A percentile compares a stretch with the other conserved stretches of the same genome.
Evolutionary conservation across 2,888 invertebrate species (phyloP).

Genomic region (Acholoe squamosa): DNA sequence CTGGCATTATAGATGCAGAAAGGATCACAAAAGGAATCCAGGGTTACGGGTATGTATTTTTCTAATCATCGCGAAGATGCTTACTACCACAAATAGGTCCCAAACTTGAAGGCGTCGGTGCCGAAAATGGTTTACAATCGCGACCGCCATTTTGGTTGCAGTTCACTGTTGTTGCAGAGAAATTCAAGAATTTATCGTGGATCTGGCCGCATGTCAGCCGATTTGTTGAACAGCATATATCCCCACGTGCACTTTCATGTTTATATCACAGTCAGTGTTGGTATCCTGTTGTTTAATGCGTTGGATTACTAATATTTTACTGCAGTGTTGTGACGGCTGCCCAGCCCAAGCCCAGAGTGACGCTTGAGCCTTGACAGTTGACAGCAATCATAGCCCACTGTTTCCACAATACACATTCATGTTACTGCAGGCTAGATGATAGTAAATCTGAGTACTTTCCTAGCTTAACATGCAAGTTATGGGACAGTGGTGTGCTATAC

Average conservation of each 20-base stretch:
- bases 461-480: no score
- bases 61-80: neutral
- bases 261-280: neutral
- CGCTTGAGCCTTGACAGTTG: no score
- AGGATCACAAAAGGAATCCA: neutral
- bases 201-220: neutral
- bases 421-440: no score
- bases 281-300: neutral
- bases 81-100: neutral
- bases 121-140: conserved; percentile 54
- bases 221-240: neutral
- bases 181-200: neutral
- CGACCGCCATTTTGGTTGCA: conserved; percentile 57
- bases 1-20: neutral
- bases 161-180: neutral
- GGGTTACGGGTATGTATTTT: neutral
- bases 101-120: conserved; percentile 38
- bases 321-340: no score
- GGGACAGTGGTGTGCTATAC: no score
- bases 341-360: no score
- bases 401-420: no score
- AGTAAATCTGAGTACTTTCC: no score
- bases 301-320: neutral
- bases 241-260: neutral
- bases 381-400: no score